These are phyloP conservation scores for Rhinolophus ferrumequinum DNA, from an alignment of 2,113 vertebrate genomes.

Conservation along the genomic window DNA sequence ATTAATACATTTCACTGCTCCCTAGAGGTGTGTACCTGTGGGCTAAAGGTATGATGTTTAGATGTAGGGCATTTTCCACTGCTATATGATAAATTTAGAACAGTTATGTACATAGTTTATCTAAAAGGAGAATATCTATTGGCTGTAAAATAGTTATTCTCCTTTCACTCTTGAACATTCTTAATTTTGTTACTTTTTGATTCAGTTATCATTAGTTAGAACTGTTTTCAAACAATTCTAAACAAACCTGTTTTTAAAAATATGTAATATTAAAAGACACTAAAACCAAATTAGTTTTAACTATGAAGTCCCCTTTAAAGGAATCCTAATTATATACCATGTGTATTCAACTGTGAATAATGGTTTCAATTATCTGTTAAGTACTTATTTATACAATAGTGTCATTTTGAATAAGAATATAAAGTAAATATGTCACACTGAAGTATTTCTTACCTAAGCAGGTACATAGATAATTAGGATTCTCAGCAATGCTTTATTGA, in stretches of 20 bases:
- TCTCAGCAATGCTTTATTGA: background rate
- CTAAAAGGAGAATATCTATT: background rate
- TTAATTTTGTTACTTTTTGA: constrained; percentile 5
- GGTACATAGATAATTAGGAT: constrained; percentile 22
- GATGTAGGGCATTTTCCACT: background rate
- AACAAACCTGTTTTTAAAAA: background rate
- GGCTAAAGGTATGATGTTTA: background rate
- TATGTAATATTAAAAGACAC: constrained; percentile 17
- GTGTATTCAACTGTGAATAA: constrained; percentile 3
- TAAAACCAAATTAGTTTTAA: constrained; percentile 61
- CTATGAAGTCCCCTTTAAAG: constrained; percentile 26
- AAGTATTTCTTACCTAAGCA: constrained; percentile 48
- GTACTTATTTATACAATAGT: constrained; percentile 46
- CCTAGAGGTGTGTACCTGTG: background rate
- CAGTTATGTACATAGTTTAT: background rate
- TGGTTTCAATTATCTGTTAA: constrained; percentile 62
- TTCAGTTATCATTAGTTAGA: constrained; percentile 52
- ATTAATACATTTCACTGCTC: background rate
- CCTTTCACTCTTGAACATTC: background rate
- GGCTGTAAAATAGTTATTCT: background rate
- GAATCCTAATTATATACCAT: constrained; percentile 38
- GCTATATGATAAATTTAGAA: background rate
- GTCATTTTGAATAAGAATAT: constrained; percentile 44
- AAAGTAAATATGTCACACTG: constrained; percentile 47
- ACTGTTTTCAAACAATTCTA: background rate